phyloP scores from a whole-genome alignment of 2,113 vertebrate species.

The Callipepla californica region DNA sequence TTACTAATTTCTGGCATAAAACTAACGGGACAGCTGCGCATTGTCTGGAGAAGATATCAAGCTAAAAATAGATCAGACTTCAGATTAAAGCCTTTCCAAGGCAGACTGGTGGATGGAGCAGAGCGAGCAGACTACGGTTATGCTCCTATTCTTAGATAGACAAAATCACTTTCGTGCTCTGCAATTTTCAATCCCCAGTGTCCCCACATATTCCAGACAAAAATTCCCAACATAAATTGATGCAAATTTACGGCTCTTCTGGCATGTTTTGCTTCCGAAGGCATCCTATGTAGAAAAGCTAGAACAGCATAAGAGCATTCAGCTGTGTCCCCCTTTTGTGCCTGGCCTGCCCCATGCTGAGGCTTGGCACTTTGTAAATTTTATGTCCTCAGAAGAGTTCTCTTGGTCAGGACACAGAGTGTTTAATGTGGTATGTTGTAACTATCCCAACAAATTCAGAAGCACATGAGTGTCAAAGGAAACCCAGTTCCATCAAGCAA shows the following conservation, averaged over 20 bases:
- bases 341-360: slow-evolving; percentile 37
- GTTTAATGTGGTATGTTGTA: slow-evolving; percentile 25
- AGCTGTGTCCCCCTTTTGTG: slow-evolving; percentile 52
- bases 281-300: slow-evolving; percentile 36
- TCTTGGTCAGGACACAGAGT: neutral
- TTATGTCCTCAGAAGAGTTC: slow-evolving; percentile 38
- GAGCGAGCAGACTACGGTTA: slow-evolving; percentile 32
- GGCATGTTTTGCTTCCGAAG: slow-evolving; percentile 52
- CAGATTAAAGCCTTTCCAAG: slow-evolving; percentile 70
- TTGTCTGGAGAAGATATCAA: slow-evolving; percentile 71
- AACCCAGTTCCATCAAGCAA: neutral
- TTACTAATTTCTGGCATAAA: slow-evolving; percentile 64
- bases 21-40: slow-evolving; percentile 52
- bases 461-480: slow-evolving; percentile 1
- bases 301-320: slow-evolving; percentile 38
- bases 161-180: slow-evolving; percentile 31
- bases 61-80: slow-evolving; percentile 72
- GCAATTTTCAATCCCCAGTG: slow-evolving; percentile 32
- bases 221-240: slow-evolving; percentile 52
- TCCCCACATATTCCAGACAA: neutral
- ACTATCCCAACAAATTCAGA: neutral
- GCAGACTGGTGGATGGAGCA: slow-evolving; percentile 45
- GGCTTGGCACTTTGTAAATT: slow-evolving; percentile 25
- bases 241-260: slow-evolving; percentile 55
- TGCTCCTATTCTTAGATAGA: slow-evolving; percentile 62